These are phyloP conservation scores for Nyctalus aviator DNA, from an alignment of 2,797 vertebrate species.

Conservation along the genomic window DNA sequence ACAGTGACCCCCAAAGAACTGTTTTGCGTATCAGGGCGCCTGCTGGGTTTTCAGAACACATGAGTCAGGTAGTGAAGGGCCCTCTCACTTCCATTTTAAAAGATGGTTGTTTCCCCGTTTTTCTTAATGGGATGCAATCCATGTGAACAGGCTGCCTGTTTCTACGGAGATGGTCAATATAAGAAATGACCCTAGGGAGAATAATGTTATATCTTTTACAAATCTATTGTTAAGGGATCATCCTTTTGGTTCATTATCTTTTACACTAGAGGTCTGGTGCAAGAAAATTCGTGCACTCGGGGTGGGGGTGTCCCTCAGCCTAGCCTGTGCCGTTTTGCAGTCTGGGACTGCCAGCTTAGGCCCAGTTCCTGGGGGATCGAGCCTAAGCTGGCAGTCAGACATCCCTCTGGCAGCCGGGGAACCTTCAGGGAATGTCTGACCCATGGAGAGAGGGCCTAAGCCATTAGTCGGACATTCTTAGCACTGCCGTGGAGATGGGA, in stretches of 20 bases:
- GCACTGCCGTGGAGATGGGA: no score
- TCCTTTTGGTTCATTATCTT: neutral
- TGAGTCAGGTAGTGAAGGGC: neutral
- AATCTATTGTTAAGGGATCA: neutral
- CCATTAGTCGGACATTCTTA: no score
- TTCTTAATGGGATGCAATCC: neutral
- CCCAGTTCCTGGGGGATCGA: no score
- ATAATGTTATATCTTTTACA: neutral
- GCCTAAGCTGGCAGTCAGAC: no score
- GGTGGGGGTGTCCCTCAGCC: no score
- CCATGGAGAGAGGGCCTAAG: no score
- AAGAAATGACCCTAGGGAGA: neutral
- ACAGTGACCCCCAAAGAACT: neutral
- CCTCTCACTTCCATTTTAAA: neutral
- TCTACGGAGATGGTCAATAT: neutral
- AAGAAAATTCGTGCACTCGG: no score
- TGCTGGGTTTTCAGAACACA: neutral
- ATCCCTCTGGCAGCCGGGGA: no score
- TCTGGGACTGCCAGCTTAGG: no score
- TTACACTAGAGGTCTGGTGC: neutral
- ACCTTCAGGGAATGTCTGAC: no score
- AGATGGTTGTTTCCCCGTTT: neutral
- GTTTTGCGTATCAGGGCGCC: neutral
- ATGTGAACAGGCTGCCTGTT: neutral
- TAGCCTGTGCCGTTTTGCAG: no score